Evolutionary conservation across 2,797 vertebrate species (phyloP), one percentile per base, ranked within the genome.

Genomic region (Fratercula arctica): DNA sequence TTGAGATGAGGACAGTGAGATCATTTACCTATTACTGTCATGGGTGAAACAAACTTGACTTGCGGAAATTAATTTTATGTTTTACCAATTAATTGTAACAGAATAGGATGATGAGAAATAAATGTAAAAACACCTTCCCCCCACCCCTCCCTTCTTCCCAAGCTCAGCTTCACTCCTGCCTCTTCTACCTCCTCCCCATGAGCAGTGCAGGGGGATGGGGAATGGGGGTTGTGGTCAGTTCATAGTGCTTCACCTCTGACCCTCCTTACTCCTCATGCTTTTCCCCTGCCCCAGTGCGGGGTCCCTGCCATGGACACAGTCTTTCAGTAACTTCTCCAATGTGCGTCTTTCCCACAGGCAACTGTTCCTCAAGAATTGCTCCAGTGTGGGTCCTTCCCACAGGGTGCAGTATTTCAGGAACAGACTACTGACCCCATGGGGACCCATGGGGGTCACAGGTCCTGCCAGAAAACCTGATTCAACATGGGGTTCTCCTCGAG

Each of bases 181-280:
- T 73, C 13, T 48, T 74, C 35, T 29, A 13, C 3, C 3, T 50
- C 24, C 16, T 61, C 11, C 9, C 12, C 5, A 1, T 2, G 19
- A 68, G 28, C 1, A 3, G 6, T 1, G 0, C 25, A 88, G 3
- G 4, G 31, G 12, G 25, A 39, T 0, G 1, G 14, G 10, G 46
- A 73, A 61, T 13, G 20, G 15, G 8, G 3, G 6, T 18, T 57
- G 11, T 1, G 1, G 6, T 23, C 17, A 48, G 25, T 51, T 78
- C 23, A 20, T 16, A 41, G 10, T 0, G 2, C 1, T 41, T 67
- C 1, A 1, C 10, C 28, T 43, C 26, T 67, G 16, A 8, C 1
- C 0, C 8, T 60, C 23, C 8, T 83, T 54, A 39, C 39, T 92
- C 45, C 57, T 64, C 50, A n/a, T 0, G 5, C 3, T 59, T n/a